A percentile compares a stretch with the other conserved stretches of the same genome.
These are phyloP conservation scores for Drosophila ananassae DNA, from an alignment of 1,140 invertebrate species.

Conservation along the genomic window DNA sequence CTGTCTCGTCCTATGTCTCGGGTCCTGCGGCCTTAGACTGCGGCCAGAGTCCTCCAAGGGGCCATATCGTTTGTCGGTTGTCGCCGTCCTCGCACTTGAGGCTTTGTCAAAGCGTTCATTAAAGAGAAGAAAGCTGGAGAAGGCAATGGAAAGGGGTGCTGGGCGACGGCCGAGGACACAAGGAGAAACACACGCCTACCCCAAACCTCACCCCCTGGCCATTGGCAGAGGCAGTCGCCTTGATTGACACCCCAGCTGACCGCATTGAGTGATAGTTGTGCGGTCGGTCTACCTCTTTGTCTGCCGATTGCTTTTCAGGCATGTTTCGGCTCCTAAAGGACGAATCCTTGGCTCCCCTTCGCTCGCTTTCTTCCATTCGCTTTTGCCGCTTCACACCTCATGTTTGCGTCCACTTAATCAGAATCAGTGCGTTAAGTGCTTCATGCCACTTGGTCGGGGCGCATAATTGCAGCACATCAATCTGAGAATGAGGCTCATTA, in stretches of 20 bases:
- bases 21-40: slow-evolving; percentile 31
- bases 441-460: slow-evolving; percentile 55
- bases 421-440: slow-evolving; percentile 77
- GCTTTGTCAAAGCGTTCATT: slow-evolving; percentile 77
- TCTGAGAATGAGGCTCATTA: slow-evolving; percentile 77
- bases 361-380: not conserved
- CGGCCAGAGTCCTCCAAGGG: slow-evolving; percentile 34
- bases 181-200: slow-evolving; percentile 17
- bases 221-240: slow-evolving; percentile 66
- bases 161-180: not conserved
- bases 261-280: slow-evolving; percentile 61
- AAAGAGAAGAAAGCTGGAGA: slow-evolving; percentile 39
- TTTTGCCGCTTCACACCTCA: slow-evolving; percentile 9
- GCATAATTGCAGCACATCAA: slow-evolving; percentile 80
- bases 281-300: slow-evolving; percentile 1
- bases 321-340: slow-evolving; percentile 14
- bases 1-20: not conserved
- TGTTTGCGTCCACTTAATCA: slow-evolving; percentile 66
- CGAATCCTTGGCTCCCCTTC: slow-evolving; percentile 6
- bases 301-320: slow-evolving; percentile 58
- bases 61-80: slow-evolving; percentile 47
- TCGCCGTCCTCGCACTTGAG: slow-evolving; percentile 67
- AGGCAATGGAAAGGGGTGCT: slow-evolving; percentile 16
- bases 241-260: slow-evolving; percentile 76
- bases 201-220: slow-evolving; percentile 5